phyloP scores from a whole-genome alignment of 2,797 vertebrate species.

The Oreortyx pictus region DNA sequence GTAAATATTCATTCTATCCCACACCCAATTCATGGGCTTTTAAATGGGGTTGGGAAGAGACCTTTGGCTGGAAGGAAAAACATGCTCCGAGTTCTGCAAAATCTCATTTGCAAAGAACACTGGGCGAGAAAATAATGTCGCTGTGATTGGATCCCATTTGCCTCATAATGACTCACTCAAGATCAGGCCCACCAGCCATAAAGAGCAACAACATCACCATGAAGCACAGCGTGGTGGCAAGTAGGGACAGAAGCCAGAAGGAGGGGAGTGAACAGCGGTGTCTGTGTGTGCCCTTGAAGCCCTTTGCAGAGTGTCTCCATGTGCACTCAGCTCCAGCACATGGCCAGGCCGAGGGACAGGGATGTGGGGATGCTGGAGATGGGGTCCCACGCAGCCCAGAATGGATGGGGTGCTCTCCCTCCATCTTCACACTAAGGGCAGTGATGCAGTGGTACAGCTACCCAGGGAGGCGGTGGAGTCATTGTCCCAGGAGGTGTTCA shows the following conservation, averaged over 20 bases:
- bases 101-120: neutral
- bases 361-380: neutral
- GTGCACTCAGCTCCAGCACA: neutral
- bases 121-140: neutral
- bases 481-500: no score
- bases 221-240: neutral
- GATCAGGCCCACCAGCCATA: neutral
- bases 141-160: neutral
- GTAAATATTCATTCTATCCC: neutral
- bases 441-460: no score
- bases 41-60: neutral
- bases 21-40: neutral
- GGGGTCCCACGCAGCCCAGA: no score
- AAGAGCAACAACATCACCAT: neutral
- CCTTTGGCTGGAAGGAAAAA: neutral
- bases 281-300: neutral
- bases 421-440: no score
- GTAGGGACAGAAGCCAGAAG: neutral
- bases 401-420: no score
- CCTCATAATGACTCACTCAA: neutral
- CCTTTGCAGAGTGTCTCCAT: neutral
- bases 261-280: neutral
- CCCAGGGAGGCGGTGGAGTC: no score
- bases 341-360: neutral
- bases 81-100: neutral